Percentiles rank a stretch among this genome's conserved stretches.
Conservation (phyloP, 2,797 vertebrate species). For the Pseudochaenichthys georgianus region DNA sequence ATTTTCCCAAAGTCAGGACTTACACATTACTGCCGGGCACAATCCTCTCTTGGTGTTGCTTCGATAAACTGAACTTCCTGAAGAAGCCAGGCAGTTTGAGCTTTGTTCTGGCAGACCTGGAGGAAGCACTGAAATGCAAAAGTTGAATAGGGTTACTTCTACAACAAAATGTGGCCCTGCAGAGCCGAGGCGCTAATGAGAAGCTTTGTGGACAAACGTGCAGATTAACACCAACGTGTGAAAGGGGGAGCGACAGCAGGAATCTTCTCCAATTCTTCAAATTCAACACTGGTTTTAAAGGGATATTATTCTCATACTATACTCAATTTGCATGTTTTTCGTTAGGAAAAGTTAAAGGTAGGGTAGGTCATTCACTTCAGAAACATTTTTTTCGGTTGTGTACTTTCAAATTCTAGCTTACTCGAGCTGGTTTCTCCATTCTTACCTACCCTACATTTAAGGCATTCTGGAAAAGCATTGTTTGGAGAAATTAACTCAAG, state of each 20-base stretch:
- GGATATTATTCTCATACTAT: not conserved
- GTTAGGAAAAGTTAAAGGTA: not conserved
- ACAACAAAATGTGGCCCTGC: not conserved
- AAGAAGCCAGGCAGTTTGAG: conserved; percentile 79
- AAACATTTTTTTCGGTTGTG: too few relatives aligned
- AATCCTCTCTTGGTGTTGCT: conserved; percentile 74
- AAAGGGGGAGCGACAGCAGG: conserved; percentile 32
- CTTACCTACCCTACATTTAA: not conserved
- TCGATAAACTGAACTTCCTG: conserved; percentile 72
- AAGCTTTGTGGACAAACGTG: conserved; percentile 37
- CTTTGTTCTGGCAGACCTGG: conserved; percentile 58
- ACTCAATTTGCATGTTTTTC: not conserved
- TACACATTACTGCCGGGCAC: conserved; percentile 81
- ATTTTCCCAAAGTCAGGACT: conserved; percentile 42
- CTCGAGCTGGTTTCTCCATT: too few relatives aligned
- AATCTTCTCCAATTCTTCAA: conserved; percentile 33
- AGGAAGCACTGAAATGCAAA: conserved; percentile 52
- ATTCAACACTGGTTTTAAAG: conserved; percentile 11
- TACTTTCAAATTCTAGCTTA: too few relatives aligned
- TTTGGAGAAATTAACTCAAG: not conserved
- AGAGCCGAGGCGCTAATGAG: conserved; percentile 53
- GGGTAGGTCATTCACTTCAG: too few relatives aligned
- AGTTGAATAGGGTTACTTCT: conserved; percentile 17
- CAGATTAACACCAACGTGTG: conserved; percentile 27
- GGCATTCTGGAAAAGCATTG: not conserved